Conservation (phyloP, 2,113 vertebrate genomes). For the Oryzias woworae region DNA sequence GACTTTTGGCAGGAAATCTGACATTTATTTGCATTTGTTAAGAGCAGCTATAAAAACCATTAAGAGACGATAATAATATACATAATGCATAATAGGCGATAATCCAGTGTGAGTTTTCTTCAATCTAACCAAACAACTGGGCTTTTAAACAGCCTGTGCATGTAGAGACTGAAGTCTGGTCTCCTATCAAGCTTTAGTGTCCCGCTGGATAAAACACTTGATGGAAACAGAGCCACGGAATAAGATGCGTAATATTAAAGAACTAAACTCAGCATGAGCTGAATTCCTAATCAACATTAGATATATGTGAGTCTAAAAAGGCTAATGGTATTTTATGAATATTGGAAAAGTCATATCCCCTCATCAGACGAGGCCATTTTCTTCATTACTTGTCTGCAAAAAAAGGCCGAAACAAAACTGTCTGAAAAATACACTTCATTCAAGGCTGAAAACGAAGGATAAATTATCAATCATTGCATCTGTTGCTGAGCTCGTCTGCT, state of each 20-base stretch:
- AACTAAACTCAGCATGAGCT: conserved; percentile 25
- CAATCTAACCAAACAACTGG: conserved; percentile 33
- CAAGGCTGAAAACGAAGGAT: conserved; percentile 28
- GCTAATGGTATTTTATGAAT: conserved; percentile 24
- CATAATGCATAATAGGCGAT: background rate
- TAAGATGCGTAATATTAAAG: conserved; percentile 40
- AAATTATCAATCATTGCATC: conserved; percentile 67
- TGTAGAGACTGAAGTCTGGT: conserved; percentile 16
- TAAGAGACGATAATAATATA: background rate
- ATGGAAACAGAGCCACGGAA: conserved; percentile 34
- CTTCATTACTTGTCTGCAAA: conserved; percentile 3
- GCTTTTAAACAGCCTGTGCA: conserved; percentile 21
- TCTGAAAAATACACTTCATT: conserved; percentile 60
- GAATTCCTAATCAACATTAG: conserved; percentile 49
- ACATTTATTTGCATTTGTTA: background rate
- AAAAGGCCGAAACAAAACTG: conserved; percentile 5
- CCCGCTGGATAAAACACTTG: conserved; percentile 23
- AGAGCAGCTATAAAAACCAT: conserved; percentile 14
- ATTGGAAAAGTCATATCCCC: conserved; percentile 18
- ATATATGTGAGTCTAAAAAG: conserved; percentile 9
- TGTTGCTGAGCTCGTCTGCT: conserved; percentile 45
- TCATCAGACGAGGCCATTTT: conserved; percentile 23
- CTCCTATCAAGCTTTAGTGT: conserved; percentile 26
- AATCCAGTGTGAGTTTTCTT: conserved; percentile 12
- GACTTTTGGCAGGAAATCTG: conserved; percentile 2